Evolutionary conservation across 2,888 invertebrate genomes (phyloP), one percentile per base, ranked within the genome.

Genomic region (Leptinotarsa peninsularis): DNA sequence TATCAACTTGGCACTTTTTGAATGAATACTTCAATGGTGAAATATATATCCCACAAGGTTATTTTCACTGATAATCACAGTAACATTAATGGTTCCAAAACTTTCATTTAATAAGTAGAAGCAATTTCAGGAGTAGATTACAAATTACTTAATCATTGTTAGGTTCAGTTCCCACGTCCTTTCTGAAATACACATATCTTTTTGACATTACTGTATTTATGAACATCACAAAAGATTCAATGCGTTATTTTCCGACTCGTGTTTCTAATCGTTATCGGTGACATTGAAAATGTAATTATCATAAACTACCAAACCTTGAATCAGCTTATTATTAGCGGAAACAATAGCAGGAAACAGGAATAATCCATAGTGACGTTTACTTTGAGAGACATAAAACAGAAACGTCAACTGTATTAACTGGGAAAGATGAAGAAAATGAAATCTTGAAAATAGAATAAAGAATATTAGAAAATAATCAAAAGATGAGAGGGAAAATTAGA

Each of bases 211-310:
- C 58, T 15, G 4, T 23, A 58, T 21, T 23, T 3, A 23, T 21
- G 4, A 58, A 21, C 58, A 58, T 14, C 14, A 23, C 58, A 58
- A 58, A 58, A 14, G 58, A 58, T 15, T 27, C 7, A 13, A 18
- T 54, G 18, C 54, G 21, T 14, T 52, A n/a, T n/a, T 52, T 14
- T 14, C 52, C 52, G 58, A 58, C 58, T 18, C 23, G 23, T 58
- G 58, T 58, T 21, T 58, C 15, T 58, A 58, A 58, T 58, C 58
- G 23, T 58, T 58, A 58, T 23, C 21, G 4, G 27, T 43, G 43
- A 63, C 63, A 63, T 63, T n/a, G 15, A 17, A n/a, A 63, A 17
- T 63, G 4, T 43, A 63, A 63, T 63, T 63, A 43, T 63, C 10
- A 43, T 43, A 43, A 58, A 58, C 18, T 18, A 23, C 23, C 13